Evolutionary conservation across 2,888 invertebrate genomes (phyloP).

Genomic region (Limnephilus auricula): DNA sequence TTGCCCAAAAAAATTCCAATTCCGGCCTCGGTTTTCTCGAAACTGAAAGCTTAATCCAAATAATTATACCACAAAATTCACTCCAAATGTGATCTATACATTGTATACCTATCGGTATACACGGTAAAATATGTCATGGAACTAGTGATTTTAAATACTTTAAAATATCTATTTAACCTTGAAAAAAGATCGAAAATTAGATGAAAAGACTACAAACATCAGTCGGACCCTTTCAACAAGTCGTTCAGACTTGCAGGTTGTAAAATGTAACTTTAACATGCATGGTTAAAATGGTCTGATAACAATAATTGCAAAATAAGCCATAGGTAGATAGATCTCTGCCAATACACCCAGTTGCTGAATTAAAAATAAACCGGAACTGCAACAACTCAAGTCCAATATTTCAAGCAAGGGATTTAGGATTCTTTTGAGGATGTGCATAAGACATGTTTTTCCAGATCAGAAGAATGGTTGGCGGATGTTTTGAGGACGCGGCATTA

Average conservation of each 20-base stretch:
- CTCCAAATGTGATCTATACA: too few species aligned
- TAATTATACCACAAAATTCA: too few species aligned
- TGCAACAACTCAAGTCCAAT: background rate
- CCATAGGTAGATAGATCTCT: background rate
- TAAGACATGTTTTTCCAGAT: background rate
- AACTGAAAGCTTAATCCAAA: too few species aligned
- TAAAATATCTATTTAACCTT: too few species aligned
- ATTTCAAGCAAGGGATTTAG: background rate
- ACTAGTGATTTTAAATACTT: too few species aligned
- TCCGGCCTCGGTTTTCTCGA: too few species aligned
- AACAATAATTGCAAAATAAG: background rate
- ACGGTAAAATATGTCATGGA: too few species aligned
- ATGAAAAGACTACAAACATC: background rate
- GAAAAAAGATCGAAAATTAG: background rate
- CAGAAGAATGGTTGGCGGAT: background rate
- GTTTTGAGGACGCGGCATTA: conserved; percentile 10
- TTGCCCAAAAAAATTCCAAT: too few species aligned
- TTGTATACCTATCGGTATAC: too few species aligned
- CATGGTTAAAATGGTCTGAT: background rate
- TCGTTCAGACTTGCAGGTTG: background rate
- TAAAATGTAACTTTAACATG: background rate
- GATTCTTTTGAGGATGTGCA: background rate
- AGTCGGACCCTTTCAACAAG: background rate
- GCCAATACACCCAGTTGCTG: background rate
- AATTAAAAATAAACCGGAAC: background rate